These are phyloP conservation scores for Scaptomyza montana DNA, from an alignment of 1,140 invertebrate genomes.

Conservation along the genomic window DNA sequence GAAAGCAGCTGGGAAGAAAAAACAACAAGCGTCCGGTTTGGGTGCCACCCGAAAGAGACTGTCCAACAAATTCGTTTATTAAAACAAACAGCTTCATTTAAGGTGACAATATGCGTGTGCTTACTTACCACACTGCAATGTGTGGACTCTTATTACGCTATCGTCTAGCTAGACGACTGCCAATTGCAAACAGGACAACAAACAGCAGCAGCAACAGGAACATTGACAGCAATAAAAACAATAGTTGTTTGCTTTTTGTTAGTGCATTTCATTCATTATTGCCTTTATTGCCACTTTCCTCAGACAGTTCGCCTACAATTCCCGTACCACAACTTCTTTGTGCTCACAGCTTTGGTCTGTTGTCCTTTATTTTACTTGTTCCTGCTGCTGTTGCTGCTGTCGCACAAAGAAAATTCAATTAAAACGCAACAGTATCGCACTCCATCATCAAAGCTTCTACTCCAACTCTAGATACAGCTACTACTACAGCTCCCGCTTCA, in stretches of 20 bases:
- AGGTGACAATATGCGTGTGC: slow-evolving; percentile 29
- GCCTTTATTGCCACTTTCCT: slow-evolving; percentile 71
- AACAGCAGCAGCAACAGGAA: slow-evolving; percentile 9
- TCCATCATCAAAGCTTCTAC: slow-evolving; percentile 72
- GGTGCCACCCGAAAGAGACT: slow-evolving; percentile 17
- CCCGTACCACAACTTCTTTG: neutral
- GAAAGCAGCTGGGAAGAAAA: slow-evolving; percentile 1
- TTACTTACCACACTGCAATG: slow-evolving; percentile 4
- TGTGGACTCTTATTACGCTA: slow-evolving; percentile 12
- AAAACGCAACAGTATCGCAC: slow-evolving; percentile 83
- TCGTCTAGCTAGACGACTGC: slow-evolving; percentile 2
- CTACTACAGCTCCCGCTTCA: neutral
- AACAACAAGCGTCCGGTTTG: no score
- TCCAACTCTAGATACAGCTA: slow-evolving; percentile 1
- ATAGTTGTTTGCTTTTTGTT: slow-evolving; percentile 79
- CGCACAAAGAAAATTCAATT: slow-evolving; percentile 83
- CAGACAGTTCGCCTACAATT: slow-evolving; percentile 1
- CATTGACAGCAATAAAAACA: slow-evolving; percentile 74
- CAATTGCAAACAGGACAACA: slow-evolving; percentile 1
- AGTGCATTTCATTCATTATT: slow-evolving; percentile 79
- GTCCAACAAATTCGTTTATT: slow-evolving; percentile 43
- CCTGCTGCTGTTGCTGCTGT: slow-evolving; percentile 28
- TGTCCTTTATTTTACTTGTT: slow-evolving; percentile 65
- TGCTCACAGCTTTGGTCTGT: slow-evolving; percentile 8
- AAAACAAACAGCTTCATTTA: slow-evolving; percentile 44